Evolutionary conservation across 2,113 vertebrate species (phyloP).

Genomic region (Fregetta grallaria): DNA sequence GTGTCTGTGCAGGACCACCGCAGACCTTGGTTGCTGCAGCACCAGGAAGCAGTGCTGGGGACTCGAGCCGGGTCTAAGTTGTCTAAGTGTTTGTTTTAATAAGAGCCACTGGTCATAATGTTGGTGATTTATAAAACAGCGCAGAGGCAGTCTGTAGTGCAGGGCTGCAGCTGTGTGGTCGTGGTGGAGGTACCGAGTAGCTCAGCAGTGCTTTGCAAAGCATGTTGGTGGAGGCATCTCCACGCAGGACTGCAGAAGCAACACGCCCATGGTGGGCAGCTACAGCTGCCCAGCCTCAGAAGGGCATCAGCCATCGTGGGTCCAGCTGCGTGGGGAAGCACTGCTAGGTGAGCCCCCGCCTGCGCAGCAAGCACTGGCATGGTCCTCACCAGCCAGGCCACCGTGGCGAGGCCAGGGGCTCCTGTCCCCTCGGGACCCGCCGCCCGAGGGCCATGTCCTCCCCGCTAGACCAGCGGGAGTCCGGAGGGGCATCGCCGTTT

Average conservation of each 20-base stretch:
- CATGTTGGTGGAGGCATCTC: not conserved
- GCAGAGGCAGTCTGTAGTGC: not conserved
- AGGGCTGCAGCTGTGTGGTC: not conserved
- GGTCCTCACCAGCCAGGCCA: accelerated
- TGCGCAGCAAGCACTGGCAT: accelerated
- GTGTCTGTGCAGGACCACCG: not conserved
- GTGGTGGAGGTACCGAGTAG: not conserved
- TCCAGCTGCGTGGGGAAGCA: not conserved
- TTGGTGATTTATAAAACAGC: not conserved
- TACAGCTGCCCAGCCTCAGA: accelerated
- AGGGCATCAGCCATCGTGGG: accelerated
- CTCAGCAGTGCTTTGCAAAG: not conserved
- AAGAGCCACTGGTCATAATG: not conserved
- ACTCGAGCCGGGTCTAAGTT: not conserved
- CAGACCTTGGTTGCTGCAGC: not conserved
- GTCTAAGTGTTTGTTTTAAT: not conserved
- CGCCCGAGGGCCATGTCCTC: accelerated
- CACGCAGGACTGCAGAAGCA: not conserved
- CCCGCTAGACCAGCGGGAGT: accelerated
- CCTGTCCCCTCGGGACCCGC: accelerated
- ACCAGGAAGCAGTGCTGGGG: not conserved
- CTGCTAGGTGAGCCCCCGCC: accelerated
- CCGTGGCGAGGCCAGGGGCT: accelerated
- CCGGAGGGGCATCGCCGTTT: not conserved
- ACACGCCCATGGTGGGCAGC: accelerated